These are phyloP conservation scores for Gymnoscopelus microlampas DNA, from an alignment of 2,797 vertebrate species.

Conservation along the genomic window DNA sequence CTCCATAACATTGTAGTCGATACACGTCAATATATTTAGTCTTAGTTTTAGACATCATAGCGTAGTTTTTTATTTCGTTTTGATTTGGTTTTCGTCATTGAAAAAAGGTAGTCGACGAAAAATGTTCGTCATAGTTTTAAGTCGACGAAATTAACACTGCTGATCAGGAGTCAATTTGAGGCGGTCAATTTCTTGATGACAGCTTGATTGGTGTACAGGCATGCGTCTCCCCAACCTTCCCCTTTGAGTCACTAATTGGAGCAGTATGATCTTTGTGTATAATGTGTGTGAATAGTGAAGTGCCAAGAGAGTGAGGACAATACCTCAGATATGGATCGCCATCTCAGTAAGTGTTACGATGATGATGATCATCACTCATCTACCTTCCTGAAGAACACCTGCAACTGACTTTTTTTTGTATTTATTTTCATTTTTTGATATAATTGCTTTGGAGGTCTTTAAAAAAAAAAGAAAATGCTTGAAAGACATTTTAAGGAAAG, in stretches of 20 bases:
- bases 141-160: not conserved
- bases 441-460: slow-evolving; percentile 66
- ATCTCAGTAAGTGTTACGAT: slow-evolving; percentile 48
- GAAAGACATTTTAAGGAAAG: slow-evolving; percentile 59
- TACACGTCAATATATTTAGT: no score
- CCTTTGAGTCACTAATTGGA: slow-evolving; percentile 51
- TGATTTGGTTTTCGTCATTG: no score
- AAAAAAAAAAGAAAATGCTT: slow-evolving; percentile 13
- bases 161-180: slow-evolving; percentile 59
- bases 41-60: no score
- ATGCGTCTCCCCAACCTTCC: slow-evolving; percentile 25
- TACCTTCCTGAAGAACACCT: slow-evolving; percentile 64
- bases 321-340: slow-evolving; percentile 61
- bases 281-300: slow-evolving; percentile 60
- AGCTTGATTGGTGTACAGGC: slow-evolving; percentile 53
- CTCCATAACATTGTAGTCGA: no score
- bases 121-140: no score
- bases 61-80: no score
- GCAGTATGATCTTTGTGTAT: slow-evolving; percentile 40
- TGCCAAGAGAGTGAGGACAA: slow-evolving; percentile 68
- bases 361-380: slow-evolving; percentile 40
- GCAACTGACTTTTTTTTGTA: slow-evolving; percentile 64
- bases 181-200: slow-evolving; percentile 36
- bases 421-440: slow-evolving; percentile 73
- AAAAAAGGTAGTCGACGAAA: no score